phyloP scores from a whole-genome alignment of 2,888 invertebrate species.

The Neoaliturus tenellus region DNA sequence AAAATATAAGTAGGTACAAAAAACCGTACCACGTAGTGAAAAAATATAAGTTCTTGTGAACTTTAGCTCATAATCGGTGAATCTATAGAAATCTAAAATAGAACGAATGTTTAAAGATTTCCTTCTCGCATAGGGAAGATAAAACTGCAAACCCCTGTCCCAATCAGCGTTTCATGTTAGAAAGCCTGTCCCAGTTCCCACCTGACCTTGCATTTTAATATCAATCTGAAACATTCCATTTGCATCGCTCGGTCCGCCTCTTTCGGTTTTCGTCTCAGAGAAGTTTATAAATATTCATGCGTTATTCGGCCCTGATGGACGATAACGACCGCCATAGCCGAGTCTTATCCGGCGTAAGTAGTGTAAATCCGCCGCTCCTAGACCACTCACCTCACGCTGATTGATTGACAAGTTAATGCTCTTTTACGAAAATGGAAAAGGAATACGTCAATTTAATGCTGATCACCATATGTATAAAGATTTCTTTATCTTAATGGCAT shows the following conservation, averaged over 20 bases:
- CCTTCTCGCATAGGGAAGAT: too few species aligned
- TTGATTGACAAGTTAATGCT: constrained; percentile 33
- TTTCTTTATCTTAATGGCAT: neutral
- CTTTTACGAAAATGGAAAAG: constrained; percentile 4
- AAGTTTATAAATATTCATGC: constrained; percentile 45
- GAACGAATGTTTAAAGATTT: too few species aligned
- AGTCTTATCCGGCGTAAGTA: constrained; percentile 11
- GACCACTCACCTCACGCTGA: neutral
- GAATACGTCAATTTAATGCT: constrained; percentile 10
- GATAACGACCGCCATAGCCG: neutral
- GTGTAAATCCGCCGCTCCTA: neutral
- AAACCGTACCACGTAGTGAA: too few species aligned
- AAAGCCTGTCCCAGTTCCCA: constrained; percentile 34
- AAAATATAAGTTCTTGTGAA: too few species aligned
- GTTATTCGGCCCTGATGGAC: constrained; percentile 9
- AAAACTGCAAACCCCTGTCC: neutral
- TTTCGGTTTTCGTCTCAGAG: constrained; percentile 39
- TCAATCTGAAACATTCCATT: constrained; percentile 38
- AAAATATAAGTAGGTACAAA: too few species aligned
- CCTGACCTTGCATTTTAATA: constrained; percentile 39
- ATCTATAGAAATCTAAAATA: too few species aligned
- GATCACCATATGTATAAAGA: constrained; percentile 11
- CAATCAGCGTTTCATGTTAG: constrained; percentile 33
- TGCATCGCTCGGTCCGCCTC: constrained; percentile 48
- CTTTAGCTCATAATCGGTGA: too few species aligned